Evolutionary conservation across 2,113 vertebrate species (phyloP).

Genomic region (Epinephelus fuscoguttatus): DNA sequence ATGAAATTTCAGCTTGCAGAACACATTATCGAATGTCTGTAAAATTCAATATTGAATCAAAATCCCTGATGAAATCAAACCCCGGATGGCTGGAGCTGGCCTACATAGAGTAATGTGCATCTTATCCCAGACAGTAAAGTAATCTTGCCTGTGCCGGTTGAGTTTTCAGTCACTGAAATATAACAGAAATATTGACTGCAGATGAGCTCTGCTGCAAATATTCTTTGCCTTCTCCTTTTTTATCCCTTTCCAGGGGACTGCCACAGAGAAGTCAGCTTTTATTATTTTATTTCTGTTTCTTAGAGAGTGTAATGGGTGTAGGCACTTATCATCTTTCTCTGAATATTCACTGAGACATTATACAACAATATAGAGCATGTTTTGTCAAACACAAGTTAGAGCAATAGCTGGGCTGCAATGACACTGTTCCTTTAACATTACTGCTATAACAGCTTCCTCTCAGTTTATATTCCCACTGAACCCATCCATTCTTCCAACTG

Average conservation of each 20-base stretch:
- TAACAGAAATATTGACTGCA: constrained; percentile 18
- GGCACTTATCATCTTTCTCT: neutral
- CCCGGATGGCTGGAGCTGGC: constrained; percentile 40
- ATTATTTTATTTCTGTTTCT: neutral
- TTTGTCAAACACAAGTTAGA: no score
- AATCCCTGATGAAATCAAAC: constrained; percentile 65
- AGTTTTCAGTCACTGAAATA: constrained; percentile 33
- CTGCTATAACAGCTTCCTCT: no score
- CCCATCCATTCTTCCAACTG: no score
- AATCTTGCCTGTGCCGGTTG: constrained; percentile 24
- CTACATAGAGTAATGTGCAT: constrained; percentile 18
- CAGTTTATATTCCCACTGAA: no score
- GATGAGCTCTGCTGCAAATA: constrained; percentile 10
- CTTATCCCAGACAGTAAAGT: constrained; percentile 5
- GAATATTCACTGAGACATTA: neutral
- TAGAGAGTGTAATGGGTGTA: neutral
- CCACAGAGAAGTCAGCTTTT: neutral
- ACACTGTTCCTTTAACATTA: no score
- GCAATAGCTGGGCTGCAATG: no score
- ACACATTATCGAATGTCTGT: constrained; percentile 56
- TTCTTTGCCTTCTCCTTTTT: neutral
- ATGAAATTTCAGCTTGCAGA: constrained; percentile 52
- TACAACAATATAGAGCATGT: neutral
- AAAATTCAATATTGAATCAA: constrained; percentile 57
- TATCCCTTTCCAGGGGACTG: neutral